Percentiles rank a stretch among this genome's conserved stretches.
These are phyloP conservation scores for Acanthurus lineatus DNA, from an alignment of 2,797 vertebrate genomes.

Conservation along the genomic window DNA sequence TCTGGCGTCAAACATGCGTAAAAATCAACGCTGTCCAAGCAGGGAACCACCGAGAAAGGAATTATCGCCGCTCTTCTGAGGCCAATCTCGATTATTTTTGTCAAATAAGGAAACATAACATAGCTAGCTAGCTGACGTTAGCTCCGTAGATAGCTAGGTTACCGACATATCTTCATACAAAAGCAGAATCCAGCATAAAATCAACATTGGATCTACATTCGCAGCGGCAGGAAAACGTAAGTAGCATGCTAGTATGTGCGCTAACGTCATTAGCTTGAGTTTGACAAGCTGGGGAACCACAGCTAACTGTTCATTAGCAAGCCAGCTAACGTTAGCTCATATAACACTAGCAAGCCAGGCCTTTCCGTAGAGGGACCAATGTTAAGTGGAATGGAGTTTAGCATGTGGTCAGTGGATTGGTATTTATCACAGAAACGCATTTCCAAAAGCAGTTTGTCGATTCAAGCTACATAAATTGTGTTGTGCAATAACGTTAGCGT, in stretches of 20 bases:
- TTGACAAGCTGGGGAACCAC: conserved; percentile 65
- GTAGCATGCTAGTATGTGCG: conserved; percentile 72
- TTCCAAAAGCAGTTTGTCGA: conserved; percentile 28
- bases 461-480: conserved; percentile 18
- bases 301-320: conserved; percentile 65
- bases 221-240: conserved; percentile 81
- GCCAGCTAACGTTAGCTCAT: conserved; percentile 67
- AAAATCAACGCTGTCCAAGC: conserved; percentile 85
- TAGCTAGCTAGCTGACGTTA: conserved; percentile 77
- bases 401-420: conserved; percentile 73
- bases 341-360: conserved; percentile 68
- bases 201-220: conserved; percentile 76
- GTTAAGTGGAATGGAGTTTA: conserved; percentile 61
- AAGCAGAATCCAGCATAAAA: conserved; percentile 56
- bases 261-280: conserved; percentile 77
- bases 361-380: conserved; percentile 61
- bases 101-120: conserved; percentile 82
- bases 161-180: conserved; percentile 62
- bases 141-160: conserved; percentile 62
- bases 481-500: conserved; percentile 35
- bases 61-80: conserved; percentile 86
- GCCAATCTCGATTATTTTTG: conserved; percentile 83
- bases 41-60: conserved; percentile 87
- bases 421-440: conserved; percentile 60
- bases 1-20: conserved; percentile 87